Evolutionary conservation across 2,888 invertebrate species (phyloP), one percentile per base, ranked within the genome.

Genomic region (Camponotus fellah): DNA sequence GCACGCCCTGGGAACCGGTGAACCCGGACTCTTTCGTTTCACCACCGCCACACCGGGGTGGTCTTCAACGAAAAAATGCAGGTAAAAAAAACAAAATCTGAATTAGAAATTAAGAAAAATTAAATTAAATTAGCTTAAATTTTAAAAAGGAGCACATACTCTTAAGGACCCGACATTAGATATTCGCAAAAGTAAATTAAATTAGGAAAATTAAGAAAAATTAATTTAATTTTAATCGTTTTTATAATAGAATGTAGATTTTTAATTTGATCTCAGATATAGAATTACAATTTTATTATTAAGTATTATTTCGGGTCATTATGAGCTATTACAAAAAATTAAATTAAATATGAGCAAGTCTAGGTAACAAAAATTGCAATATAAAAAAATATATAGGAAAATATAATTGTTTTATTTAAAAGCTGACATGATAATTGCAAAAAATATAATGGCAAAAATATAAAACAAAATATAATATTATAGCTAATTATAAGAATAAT

Each of bases 81-180:
- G 80, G 72, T 21, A 0, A 53, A 64, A 68, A 79, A 40, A 68
- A 49, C 12, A 62, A 86, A 88, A 87, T 86, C 71, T 87, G 86
- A 85, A 81, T 60, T 88, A 90, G 79, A 87, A 91, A 91, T 77
- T 71, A 85, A 87, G 79, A 53, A 69, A 76, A 77, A 56, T 72
- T 49, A 85, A 87, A 46, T 80, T 65, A 37, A 82, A 84, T 34
- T 34, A 60, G 60, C 60, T 64, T 58, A 74, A 71, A 82, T 43
- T 46, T 34, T 12, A 74, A 43, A 6, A 8, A 2, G 53, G 21
- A 21, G 14, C 3, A 26, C 6, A n/a, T 4, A 21, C 53, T n/a
- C 56, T 26, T 56, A 71, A 79, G 0, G 37, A 26, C 12, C n/a
- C 34, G 58, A 46, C 1, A 14, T 43, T 1, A 8, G 34, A 66